Conservation (phyloP, 2,113 vertebrate genomes). For the Corythornis madagascariensis region DNA sequence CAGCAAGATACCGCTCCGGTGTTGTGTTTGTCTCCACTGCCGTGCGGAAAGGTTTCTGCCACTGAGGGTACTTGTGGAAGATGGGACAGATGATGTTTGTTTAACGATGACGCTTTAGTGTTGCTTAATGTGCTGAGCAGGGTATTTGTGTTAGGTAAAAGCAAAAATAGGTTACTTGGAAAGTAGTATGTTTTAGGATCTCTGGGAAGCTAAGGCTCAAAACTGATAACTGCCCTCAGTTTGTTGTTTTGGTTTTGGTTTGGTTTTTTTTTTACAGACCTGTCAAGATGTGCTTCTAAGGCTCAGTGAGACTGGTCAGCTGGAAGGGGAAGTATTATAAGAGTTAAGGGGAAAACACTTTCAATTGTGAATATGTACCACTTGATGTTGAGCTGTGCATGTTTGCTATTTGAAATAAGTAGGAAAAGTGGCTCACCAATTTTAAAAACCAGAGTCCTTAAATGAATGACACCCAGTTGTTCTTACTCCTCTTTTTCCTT, state of each 20-base stretch:
- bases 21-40: background rate
- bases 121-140: too few species aligned
- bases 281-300: accelerated
- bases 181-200: background rate
- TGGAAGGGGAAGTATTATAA: background rate
- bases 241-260: background rate
- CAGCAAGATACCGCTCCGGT: accelerated
- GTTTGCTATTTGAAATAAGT: background rate
- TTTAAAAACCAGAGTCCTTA: background rate
- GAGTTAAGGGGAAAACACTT: background rate
- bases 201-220: background rate
- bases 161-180: background rate
- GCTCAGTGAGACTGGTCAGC: background rate
- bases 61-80: accelerated
- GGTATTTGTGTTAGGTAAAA: background rate
- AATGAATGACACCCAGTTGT: background rate
- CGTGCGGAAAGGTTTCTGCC: accelerated
- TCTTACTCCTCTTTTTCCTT: background rate
- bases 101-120: too few species aligned
- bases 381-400: background rate
- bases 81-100: background rate
- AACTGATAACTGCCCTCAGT: accelerated
- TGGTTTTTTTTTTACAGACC: accelerated
- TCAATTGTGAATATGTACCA: accelerated
- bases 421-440: background rate